Evolutionary conservation across 2,797 vertebrate genomes (phyloP).

Genomic region (Dallia pectoralis): DNA sequence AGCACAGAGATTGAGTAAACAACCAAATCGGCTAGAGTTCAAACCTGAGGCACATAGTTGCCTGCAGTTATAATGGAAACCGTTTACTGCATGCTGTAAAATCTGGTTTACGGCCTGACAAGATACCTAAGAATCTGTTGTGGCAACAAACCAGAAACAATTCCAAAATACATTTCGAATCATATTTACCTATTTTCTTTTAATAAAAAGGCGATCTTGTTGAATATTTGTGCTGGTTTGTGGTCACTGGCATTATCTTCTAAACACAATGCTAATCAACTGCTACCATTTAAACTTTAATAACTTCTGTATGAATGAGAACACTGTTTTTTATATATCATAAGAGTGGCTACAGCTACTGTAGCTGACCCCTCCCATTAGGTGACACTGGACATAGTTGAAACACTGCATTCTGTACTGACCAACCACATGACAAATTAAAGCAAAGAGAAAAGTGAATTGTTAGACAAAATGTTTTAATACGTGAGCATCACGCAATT

Average conservation of each 20-base stretch:
- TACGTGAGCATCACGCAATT: constrained; percentile 81
- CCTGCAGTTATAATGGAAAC: constrained; percentile 44
- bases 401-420: not conserved
- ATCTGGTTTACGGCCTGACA: constrained; percentile 14
- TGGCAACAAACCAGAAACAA: constrained; percentile 15
- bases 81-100: constrained; percentile 44
- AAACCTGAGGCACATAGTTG: constrained; percentile 32
- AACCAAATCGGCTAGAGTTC: constrained; percentile 19
- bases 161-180: constrained; percentile 12
- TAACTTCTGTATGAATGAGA: not conserved
- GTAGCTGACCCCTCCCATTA: not conserved
- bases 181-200: constrained; percentile 1
- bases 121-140: constrained; percentile 6
- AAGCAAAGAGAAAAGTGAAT: constrained; percentile 15
- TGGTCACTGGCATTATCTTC: not conserved
- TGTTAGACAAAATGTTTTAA: constrained; percentile 79
- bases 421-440: constrained; percentile 16
- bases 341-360: not conserved
- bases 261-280: not conserved
- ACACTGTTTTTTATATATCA: not conserved
- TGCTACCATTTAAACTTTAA: not conserved
- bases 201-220: not conserved
- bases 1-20: too few relatives aligned
- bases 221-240: constrained; percentile 2
- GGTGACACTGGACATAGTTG: not conserved